phyloP scores from a whole-genome alignment of 2,888 invertebrate species.

The Phengaris arion region DNA sequence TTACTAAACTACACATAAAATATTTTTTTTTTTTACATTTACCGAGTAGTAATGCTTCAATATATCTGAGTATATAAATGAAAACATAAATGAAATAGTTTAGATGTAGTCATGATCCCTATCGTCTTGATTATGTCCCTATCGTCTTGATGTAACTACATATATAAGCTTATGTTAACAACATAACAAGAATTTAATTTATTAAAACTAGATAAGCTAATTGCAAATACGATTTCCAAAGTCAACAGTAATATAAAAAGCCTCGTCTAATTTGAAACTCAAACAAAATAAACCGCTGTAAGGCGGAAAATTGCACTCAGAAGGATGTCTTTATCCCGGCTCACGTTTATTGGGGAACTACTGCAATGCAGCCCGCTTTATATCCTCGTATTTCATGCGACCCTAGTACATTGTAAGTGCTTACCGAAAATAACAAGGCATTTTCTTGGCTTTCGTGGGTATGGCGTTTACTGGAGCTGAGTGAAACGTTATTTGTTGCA shows the following conservation, averaged over 20 bases:
- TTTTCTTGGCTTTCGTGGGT: slow-evolving; percentile 10
- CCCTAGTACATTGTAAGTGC: slow-evolving; percentile 9
- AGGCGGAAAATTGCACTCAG: not conserved
- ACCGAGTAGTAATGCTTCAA: too few species aligned
- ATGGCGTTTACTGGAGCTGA: not conserved
- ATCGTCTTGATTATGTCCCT: too few species aligned
- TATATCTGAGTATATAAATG: too few species aligned
- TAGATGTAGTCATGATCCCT: too few species aligned
- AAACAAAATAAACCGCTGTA: not conserved
- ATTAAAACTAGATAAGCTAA: not conserved
- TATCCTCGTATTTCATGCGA: slow-evolving; percentile 1
- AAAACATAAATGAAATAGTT: too few species aligned
- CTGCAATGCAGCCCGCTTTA: slow-evolving; percentile 14
- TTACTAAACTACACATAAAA: too few species aligned
- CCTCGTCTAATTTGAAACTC: not conserved
- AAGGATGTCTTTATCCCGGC: not conserved
- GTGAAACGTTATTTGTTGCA: not conserved
- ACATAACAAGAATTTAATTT: not conserved
- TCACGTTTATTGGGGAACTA: slow-evolving; percentile 11
- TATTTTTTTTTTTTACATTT: too few species aligned
- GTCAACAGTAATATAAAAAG: not conserved
- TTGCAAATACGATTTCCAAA: not conserved
- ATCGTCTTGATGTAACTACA: too few species aligned
- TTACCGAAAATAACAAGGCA: not conserved
- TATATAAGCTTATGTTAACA: too few species aligned